Conservation (phyloP, 2,797 vertebrate species). For the Squalus acanthias region DNA sequence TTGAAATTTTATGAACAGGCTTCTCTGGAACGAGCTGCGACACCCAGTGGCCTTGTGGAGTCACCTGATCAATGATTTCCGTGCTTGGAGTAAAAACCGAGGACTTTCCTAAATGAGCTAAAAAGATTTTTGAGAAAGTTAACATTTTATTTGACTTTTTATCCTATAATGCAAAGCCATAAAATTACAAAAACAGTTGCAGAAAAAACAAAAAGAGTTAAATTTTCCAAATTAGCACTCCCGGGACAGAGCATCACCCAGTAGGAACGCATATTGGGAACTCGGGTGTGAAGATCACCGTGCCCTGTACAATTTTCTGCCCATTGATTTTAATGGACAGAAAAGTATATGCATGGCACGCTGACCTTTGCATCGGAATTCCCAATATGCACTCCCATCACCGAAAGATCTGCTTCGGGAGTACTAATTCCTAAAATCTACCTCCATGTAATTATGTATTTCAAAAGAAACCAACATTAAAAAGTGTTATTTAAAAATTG, state of each 20-base stretch:
- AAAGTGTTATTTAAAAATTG: background rate
- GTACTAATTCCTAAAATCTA: background rate
- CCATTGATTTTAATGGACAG: background rate
- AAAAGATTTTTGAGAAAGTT: constrained; percentile 1
- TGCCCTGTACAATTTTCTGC: background rate
- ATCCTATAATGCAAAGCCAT: no score
- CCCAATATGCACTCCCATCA: background rate
- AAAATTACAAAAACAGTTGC: background rate
- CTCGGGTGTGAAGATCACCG: background rate
- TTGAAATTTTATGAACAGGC: constrained; percentile 71
- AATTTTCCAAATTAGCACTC: background rate
- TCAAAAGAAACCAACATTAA: background rate
- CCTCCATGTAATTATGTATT: background rate
- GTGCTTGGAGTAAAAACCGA: constrained; percentile 45
- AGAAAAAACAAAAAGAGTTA: background rate
- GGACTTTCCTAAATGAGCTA: constrained; percentile 53
- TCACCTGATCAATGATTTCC: constrained; percentile 53
- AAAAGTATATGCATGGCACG: no score
- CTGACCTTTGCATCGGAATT: background rate
- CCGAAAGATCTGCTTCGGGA: background rate
- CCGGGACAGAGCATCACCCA: background rate
- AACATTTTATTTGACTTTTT: background rate
- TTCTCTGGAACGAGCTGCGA: constrained; percentile 60
- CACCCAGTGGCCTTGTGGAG: constrained; percentile 53
- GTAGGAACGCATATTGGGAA: background rate